These are phyloP conservation scores for Platypus cylindrus DNA, from an alignment of 2,888 invertebrate genomes.

Conservation along the genomic window DNA sequence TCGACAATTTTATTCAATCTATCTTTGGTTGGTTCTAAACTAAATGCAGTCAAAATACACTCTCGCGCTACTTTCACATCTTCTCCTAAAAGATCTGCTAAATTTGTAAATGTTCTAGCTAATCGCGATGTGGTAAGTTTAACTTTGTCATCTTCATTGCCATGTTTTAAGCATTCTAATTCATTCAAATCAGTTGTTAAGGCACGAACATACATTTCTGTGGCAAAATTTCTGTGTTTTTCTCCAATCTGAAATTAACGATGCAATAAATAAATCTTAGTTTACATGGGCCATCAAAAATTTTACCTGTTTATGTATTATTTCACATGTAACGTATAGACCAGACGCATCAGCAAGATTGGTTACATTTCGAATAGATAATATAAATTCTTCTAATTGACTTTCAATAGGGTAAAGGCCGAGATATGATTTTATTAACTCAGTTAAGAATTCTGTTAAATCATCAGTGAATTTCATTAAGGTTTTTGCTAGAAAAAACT, in stretches of 20 bases:
- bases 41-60: constrained; percentile 64
- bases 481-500: constrained; percentile 43
- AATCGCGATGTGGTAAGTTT: constrained; percentile 46
- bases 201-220: constrained; percentile 61
- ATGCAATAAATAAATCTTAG: constrained; percentile 1
- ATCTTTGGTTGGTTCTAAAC: constrained; percentile 51
- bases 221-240: constrained; percentile 48
- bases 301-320: constrained; percentile 31
- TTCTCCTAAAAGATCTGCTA: constrained; percentile 47
- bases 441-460: constrained; percentile 25
- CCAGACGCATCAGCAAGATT: constrained; percentile 52
- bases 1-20: constrained; percentile 46
- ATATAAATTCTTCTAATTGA: constrained; percentile 24
- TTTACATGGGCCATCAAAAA: background rate
- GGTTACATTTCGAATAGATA: constrained; percentile 31
- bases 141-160: constrained; percentile 39
- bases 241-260: constrained; percentile 20
- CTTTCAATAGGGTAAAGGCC: constrained; percentile 26
- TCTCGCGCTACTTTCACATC: constrained; percentile 53
- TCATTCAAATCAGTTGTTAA: constrained; percentile 66
- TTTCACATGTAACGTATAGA: constrained; percentile 52
- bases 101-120: constrained; percentile 48
- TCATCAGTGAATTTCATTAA: constrained; percentile 39
- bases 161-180: constrained; percentile 50
- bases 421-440: constrained; percentile 33